Evolutionary conservation across 1,140 invertebrate genomes (phyloP).

Genomic region (Euwallacea fornicatus): DNA sequence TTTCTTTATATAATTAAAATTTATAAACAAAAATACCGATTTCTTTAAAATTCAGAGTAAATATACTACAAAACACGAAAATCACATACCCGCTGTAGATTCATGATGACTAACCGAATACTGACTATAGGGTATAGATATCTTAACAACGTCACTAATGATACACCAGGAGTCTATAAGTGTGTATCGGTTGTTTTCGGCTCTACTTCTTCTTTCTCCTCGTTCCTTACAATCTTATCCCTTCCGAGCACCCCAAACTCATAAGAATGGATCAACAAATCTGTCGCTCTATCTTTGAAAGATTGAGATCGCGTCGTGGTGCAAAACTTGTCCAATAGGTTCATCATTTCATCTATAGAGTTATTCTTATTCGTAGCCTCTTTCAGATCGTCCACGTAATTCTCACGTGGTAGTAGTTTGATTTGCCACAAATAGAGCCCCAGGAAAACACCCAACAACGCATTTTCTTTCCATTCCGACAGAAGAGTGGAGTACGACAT

Average conservation of each 20-base stretch:
- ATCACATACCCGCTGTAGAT: too few species aligned
- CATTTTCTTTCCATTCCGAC: slow-evolving; percentile 50
- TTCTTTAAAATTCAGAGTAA: too few species aligned
- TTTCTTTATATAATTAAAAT: too few species aligned
- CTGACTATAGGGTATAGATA: too few species aligned
- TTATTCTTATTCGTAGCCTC: background rate
- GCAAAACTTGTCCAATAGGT: background rate
- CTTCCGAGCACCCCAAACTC: slow-evolving; percentile 13
- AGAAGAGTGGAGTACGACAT: slow-evolving; percentile 53
- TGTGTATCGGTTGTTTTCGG: too few species aligned
- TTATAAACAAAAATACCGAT: too few species aligned
- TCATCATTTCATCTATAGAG: background rate
- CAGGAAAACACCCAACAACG: slow-evolving; percentile 46
- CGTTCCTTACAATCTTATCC: background rate
- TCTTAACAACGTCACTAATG: too few species aligned
- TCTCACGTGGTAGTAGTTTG: slow-evolving; percentile 14
- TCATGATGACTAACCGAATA: too few species aligned
- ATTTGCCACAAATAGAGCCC: slow-evolving; percentile 25
- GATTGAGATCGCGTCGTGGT: background rate
- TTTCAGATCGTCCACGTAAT: background rate
- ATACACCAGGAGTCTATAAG: too few species aligned
- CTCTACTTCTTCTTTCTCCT: too few species aligned
- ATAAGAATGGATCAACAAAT: slow-evolving; percentile 18
- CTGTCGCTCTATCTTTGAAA: slow-evolving; percentile 5
- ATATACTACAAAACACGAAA: too few species aligned